A percentile compares a stretch with the other conserved stretches of the same genome.
phyloP scores from a whole-genome alignment of 2,113 vertebrate species.

The Emydocephalus ijimae region DNA sequence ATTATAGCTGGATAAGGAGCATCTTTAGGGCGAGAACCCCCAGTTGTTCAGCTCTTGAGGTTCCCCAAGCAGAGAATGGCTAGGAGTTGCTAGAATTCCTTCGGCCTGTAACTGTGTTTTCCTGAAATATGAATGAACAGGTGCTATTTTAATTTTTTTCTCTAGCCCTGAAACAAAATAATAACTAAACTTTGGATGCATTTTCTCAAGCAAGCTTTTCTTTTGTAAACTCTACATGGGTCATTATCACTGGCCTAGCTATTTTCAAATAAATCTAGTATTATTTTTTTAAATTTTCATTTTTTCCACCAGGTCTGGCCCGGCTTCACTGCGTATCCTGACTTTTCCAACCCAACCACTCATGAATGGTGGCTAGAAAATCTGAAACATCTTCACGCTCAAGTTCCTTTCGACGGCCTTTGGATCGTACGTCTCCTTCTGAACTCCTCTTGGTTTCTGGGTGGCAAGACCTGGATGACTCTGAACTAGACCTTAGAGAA shows the following conservation, averaged over 20 bases:
- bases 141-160: no score
- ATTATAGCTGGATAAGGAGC: neutral
- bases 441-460: no score
- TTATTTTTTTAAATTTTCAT: neutral
- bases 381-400: constrained; percentile 72
- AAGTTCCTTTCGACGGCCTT: constrained; percentile 79
- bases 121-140: no score
- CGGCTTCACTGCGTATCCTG: constrained; percentile 80
- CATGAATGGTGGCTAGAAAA: constrained; percentile 87
- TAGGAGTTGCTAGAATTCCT: no score
- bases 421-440: constrained; percentile 75
- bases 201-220: neutral
- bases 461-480: neutral
- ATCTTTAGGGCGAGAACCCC: neutral
- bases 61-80: no score
- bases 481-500: neutral
- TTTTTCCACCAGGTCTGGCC: constrained; percentile 81
- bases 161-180: no score
- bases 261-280: neutral
- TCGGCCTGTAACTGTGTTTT: no score
- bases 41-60: no score
- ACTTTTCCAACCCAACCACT: constrained; percentile 78
- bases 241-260: neutral
- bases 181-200: neutral
- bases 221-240: neutral